A percentile compares a stretch with the other conserved stretches of the same genome.
These are phyloP conservation scores for Palythoa caribaeorum DNA, from an alignment of 92 coral and sea anemone genomes.

Conservation along the genomic window DNA sequence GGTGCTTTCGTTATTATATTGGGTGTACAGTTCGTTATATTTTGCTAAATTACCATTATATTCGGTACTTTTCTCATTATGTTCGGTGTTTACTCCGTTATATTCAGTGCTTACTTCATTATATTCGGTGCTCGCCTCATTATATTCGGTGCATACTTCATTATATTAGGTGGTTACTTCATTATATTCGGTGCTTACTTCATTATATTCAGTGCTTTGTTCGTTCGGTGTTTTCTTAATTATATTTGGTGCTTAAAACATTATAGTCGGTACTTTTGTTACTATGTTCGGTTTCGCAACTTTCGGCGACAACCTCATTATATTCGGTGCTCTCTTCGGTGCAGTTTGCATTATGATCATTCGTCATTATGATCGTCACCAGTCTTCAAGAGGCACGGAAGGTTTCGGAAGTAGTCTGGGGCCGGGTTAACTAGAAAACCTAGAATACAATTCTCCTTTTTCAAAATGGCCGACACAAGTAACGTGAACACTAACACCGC, in stretches of 20 bases:
- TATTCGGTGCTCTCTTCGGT: slow-evolving; percentile 16
- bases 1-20: slow-evolving; percentile 12
- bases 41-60: no score
- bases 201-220: not conserved
- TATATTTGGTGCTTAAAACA: not conserved
- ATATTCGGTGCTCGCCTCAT: no score
- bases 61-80: no score
- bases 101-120: no score
- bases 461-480: slow-evolving; percentile 32
- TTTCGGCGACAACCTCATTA: not conserved
- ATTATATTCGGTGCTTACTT: no score
- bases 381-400: slow-evolving; percentile 21
- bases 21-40: not conserved
- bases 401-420: slow-evolving; percentile 10
- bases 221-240: not conserved
- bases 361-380: slow-evolving; percentile 29
- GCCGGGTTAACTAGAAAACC: slow-evolving; percentile 3
- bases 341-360: slow-evolving; percentile 26
- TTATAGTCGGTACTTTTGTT: slow-evolving; percentile 7
- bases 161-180: no score
- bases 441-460: slow-evolving; percentile 22
- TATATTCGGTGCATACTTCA: no score
- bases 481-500: slow-evolving; percentile 12
- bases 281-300: not conserved
- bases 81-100: no score